Evolutionary conservation across 2,888 invertebrate genomes (phyloP).

Genomic region (Oscheius onirici): DNA sequence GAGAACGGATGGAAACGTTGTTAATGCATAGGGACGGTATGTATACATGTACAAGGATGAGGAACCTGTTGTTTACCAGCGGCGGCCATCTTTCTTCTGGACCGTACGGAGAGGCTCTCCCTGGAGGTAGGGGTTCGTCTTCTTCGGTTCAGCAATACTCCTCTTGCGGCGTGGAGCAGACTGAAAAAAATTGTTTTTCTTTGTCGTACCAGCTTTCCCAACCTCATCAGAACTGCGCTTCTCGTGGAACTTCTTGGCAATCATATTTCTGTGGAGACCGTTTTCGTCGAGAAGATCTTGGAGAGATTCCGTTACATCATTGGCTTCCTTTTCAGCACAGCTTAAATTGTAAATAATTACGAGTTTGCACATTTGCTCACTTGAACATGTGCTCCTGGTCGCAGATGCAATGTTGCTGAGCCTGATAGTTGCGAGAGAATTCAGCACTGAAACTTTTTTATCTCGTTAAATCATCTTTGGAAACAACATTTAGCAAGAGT

Average conservation of each 20-base stretch:
- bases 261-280: conserved; percentile 67
- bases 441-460: conserved; percentile 80
- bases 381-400: conserved; percentile 87
- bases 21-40: conserved; percentile 23
- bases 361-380: conserved; percentile 34
- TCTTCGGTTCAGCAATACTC: conserved; percentile 50
- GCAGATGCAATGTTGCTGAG: conserved; percentile 93
- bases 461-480: neutral
- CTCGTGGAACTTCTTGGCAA: conserved; percentile 71
- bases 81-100: conserved; percentile 68
- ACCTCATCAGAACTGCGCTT: conserved; percentile 59
- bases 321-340: conserved; percentile 58
- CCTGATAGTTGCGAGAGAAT: conserved; percentile 91
- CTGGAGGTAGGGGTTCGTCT: conserved; percentile 66
- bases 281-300: conserved; percentile 66
- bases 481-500: too few relatives aligned
- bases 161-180: conserved; percentile 66
- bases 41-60: conserved; percentile 9
- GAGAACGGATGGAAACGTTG: too few relatives aligned
- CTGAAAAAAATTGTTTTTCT: conserved; percentile 33
- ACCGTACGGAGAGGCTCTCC: conserved; percentile 65
- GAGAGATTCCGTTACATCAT: conserved; percentile 51
- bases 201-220: neutral
- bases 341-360: conserved; percentile 31
- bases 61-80: conserved; percentile 38